Conservation (phyloP, 2,113 vertebrate species). For the Ploceus nigricollis region DNA sequence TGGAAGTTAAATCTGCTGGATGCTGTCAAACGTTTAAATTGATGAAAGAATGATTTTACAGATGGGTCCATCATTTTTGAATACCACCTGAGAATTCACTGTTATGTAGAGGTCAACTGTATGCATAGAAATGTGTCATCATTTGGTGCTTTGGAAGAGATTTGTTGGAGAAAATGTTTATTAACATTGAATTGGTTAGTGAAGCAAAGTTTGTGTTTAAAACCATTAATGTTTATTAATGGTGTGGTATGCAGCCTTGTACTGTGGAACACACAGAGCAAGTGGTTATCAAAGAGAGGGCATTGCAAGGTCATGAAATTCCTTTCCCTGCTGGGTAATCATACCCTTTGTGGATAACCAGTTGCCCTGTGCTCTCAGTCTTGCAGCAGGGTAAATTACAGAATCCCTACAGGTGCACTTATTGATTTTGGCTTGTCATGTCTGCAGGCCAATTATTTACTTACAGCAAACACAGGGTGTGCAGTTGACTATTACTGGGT, state of each 20-base stretch:
- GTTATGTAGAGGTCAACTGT: neutral
- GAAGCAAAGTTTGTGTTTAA: no score
- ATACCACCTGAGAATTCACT: constrained; percentile 28
- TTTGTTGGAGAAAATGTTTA: constrained; percentile 41
- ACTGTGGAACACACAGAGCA: neutral
- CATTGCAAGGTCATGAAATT: neutral
- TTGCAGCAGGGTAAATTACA: neutral
- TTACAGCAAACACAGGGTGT: neutral
- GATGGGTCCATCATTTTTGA: neutral
- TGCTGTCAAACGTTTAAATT: constrained; percentile 26
- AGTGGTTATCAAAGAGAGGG: neutral
- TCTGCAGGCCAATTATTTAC: neutral
- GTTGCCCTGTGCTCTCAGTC: neutral
- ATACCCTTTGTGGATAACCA: neutral
- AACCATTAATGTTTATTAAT: no score
- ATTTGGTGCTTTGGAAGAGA: neutral
- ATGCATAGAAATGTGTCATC: neutral
- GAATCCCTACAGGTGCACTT: neutral
- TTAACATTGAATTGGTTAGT: no score
- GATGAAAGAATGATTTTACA: constrained; percentile 14
- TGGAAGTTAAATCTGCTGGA: constrained; percentile 8
- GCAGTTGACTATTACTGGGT: neutral
- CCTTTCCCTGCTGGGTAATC: constrained; percentile 4
- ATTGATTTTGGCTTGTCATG: neutral
- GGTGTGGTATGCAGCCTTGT: neutral